Conservation (phyloP, 2,113 vertebrate genomes). For the Grammomys surdaster region DNA sequence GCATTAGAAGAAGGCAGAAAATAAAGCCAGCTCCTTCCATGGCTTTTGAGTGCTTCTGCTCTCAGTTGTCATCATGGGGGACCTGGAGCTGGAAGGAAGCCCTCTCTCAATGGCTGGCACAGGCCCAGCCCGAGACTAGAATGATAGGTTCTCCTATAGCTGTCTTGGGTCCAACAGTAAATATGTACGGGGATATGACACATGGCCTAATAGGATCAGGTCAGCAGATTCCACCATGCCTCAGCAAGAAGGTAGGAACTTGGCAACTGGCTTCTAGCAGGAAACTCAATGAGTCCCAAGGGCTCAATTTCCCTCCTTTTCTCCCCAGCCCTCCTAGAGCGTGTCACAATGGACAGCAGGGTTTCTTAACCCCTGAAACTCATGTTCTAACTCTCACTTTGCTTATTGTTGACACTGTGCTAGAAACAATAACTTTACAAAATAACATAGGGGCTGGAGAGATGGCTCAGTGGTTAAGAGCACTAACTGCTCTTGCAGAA, state of each 20-base stretch:
- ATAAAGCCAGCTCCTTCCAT: background rate
- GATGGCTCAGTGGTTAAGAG: background rate
- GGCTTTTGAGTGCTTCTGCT: background rate
- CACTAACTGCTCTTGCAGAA: background rate
- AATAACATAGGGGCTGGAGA: background rate
- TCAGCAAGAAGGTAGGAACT: constrained; percentile 64
- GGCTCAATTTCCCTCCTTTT: constrained; percentile 51
- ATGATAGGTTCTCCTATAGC: background rate
- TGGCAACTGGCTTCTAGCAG: constrained; percentile 63
- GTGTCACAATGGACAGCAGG: background rate
- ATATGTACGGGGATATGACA: background rate
- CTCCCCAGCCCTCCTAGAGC: background rate
- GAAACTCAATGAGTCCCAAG: constrained; percentile 58
- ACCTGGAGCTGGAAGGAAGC: background rate
- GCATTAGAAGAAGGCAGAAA: constrained; percentile 15
- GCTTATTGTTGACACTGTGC: constrained; percentile 1
- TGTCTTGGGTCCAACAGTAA: background rate
- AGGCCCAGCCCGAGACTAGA: constrained; percentile 8
- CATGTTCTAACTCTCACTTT: background rate
- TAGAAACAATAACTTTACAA: background rate
- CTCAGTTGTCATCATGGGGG: background rate
- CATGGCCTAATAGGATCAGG: background rate
- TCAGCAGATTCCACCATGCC: constrained; percentile 62
- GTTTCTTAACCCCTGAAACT: constrained; percentile 48
- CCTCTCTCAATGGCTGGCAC: constrained; percentile 26